phyloP scores from a whole-genome alignment of 2,113 vertebrate species.

The Semicossyphus pulcher region DNA sequence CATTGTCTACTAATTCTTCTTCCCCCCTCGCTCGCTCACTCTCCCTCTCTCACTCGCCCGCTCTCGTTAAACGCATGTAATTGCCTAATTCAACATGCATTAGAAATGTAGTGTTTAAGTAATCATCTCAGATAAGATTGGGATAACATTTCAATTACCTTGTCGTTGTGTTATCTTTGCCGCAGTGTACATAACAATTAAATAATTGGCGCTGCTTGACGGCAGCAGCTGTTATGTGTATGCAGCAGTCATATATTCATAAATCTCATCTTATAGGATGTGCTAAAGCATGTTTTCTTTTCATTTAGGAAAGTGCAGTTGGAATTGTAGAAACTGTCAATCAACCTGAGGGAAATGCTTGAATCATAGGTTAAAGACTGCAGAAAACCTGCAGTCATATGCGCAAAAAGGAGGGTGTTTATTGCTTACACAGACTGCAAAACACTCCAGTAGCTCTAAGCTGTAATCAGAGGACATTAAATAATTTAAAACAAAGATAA shows the following conservation, averaged over 20 bases:
- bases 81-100: slow-evolving; percentile 83
- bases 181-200: slow-evolving; percentile 77
- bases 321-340: slow-evolving; percentile 25
- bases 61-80: slow-evolving; percentile 79
- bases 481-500: background rate
- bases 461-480: too few species aligned
- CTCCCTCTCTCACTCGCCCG: slow-evolving; percentile 47
- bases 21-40: slow-evolving; percentile 12
- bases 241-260: slow-evolving; percentile 33
- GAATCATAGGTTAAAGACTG: too few species aligned
- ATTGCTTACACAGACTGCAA: too few species aligned
- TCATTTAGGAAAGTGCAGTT: background rate
- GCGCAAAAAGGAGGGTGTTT: too few species aligned
- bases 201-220: slow-evolving; percentile 70
- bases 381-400: too few species aligned
- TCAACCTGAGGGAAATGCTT: too few species aligned
- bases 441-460: too few species aligned
- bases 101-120: slow-evolving; percentile 81
- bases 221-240: slow-evolving; percentile 67
- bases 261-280: slow-evolving; percentile 44
- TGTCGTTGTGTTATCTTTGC: slow-evolving; percentile 68
- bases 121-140: slow-evolving; percentile 79
- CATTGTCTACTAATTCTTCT: slow-evolving; percentile 70
- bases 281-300: slow-evolving; percentile 18
- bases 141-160: slow-evolving; percentile 82